Percentiles rank a stretch among this genome's conserved stretches.
Evolutionary conservation across 1,140 invertebrate genomes (phyloP).

Genomic region (Leptinotarsa texana): DNA sequence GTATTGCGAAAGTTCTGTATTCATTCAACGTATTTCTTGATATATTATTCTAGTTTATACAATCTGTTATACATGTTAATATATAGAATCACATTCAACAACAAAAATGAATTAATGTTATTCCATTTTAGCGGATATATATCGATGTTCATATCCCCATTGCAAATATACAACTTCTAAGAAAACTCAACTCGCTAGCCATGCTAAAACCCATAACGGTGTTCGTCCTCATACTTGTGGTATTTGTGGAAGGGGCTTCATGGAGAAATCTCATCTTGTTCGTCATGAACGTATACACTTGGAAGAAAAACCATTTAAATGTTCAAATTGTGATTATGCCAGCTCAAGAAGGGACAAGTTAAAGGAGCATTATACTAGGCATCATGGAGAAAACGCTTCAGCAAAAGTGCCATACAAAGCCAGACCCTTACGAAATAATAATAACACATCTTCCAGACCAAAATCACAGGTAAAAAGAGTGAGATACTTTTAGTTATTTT

Average conservation of each 20-base stretch:
- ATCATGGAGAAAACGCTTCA: conserved; percentile 63
- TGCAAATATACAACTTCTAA: conserved; percentile 71
- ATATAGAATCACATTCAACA: too few species aligned
- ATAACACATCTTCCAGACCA: conserved; percentile 10
- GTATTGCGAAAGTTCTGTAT: too few species aligned
- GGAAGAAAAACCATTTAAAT: conserved; percentile 64
- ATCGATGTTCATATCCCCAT: conserved; percentile 63
- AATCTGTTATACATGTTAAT: too few species aligned
- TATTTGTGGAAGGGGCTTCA: conserved; percentile 66
- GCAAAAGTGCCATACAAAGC: conserved; percentile 60
- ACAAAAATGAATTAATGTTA: too few species aligned
- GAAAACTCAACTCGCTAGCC: conserved; percentile 68
- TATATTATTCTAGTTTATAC: too few species aligned
- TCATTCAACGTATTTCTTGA: too few species aligned
- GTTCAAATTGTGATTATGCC: conserved; percentile 68
- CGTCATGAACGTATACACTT: conserved; percentile 69
- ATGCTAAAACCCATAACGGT: conserved; percentile 67
- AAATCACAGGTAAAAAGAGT: conserved; percentile 30
- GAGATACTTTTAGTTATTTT: not conserved
- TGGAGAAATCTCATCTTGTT: conserved; percentile 70
- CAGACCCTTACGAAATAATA: conserved; percentile 51
- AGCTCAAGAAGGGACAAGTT: conserved; percentile 69
- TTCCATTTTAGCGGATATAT: conserved; percentile 52
- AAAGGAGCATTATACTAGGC: conserved; percentile 68
- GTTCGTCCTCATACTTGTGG: conserved; percentile 66